Base-by-base conservation (phyloP, 2,888 invertebrate species). In the Altica lythri region DNA sequence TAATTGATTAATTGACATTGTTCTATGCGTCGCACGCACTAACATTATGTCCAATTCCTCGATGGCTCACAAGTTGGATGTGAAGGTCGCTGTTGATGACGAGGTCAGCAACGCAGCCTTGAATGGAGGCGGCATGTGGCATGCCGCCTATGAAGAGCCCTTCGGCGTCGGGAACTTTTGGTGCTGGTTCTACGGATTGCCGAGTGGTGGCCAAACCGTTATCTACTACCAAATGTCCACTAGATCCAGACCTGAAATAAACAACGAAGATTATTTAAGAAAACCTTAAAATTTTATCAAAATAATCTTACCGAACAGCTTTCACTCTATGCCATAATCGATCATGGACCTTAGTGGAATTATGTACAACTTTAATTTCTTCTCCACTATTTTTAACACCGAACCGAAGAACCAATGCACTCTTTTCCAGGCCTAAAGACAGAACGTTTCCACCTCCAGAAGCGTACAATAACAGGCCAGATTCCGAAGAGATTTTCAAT, bases 191-290 rank as follows among this genome's bases (percentile, higher is more conserved):
- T 0, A 92, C 92, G 8, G 94, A 89, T 64, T 88, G 86, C 42
- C 88, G 86, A 1, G 90, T 88, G 17, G 88, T 82, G 3, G 90
- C 86, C 45, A 89, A 88, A 46, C 90, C 85, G 37, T 90, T 90
- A 76, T 96, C 95, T n/a, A 96, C 90, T 67, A 91, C 88, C 46
- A 96, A 77, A 17, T 89, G 87, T 5, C 93, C 93, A 63, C 90
- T 88, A 76, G 90, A 91, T 64, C 89, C 86, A 72, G 90, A 90
- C 73, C 94, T 94, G 74, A 18, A 77, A 30, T 4, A 22, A 22
- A 22, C 4, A 5, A 22, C 22, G 8, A 8, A 5, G 22, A 22
- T 22, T 22, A 5, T 5, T 8, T 8, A 22, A 5, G 22, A 22
- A 22, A 22, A 22, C 4, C 22, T 22, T 5, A 5, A 8, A 5